Percentiles rank a stretch among this genome's conserved stretches.
Evolutionary conservation across 2,797 vertebrate species (phyloP).

Genomic region (Peromyscus aztecus): DNA sequence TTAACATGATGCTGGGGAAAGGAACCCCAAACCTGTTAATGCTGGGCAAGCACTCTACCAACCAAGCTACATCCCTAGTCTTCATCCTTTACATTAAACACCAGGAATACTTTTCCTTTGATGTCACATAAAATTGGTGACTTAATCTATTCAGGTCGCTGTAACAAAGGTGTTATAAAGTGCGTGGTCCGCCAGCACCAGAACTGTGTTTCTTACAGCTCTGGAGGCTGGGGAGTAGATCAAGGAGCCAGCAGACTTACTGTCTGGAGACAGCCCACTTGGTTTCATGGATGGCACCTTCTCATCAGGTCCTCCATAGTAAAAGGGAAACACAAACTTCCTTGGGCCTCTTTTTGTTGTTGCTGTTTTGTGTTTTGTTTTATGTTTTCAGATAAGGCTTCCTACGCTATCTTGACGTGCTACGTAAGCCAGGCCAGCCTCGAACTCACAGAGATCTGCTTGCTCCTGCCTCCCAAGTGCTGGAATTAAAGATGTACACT

Average conservation of each 20-base stretch:
- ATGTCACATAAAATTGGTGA: background rate
- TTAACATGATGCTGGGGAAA: too few relatives aligned
- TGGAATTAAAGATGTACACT: background rate
- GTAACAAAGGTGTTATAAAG: too few relatives aligned
- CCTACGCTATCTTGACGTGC: background rate
- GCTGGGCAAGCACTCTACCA: background rate
- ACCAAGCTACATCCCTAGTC: background rate
- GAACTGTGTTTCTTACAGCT: background rate
- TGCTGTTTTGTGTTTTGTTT: background rate
- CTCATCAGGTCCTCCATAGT: background rate
- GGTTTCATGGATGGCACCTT: background rate
- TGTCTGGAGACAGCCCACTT: background rate
- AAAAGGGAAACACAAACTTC: background rate
- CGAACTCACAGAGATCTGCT: background rate
- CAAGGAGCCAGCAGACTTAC: background rate
- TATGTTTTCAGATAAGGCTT: background rate
- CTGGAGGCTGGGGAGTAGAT: background rate
- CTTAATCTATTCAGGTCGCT: background rate
- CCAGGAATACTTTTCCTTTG: slow-evolving; percentile 4
- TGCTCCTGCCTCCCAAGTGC: background rate
- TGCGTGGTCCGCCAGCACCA: background rate
- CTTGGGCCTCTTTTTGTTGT: background rate
- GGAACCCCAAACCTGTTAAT: background rate
- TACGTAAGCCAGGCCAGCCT: background rate
- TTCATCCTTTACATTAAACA: background rate